Conservation (phyloP, 92 coral and sea anemone genomes). For the Siderastrea siderea region DNA sequence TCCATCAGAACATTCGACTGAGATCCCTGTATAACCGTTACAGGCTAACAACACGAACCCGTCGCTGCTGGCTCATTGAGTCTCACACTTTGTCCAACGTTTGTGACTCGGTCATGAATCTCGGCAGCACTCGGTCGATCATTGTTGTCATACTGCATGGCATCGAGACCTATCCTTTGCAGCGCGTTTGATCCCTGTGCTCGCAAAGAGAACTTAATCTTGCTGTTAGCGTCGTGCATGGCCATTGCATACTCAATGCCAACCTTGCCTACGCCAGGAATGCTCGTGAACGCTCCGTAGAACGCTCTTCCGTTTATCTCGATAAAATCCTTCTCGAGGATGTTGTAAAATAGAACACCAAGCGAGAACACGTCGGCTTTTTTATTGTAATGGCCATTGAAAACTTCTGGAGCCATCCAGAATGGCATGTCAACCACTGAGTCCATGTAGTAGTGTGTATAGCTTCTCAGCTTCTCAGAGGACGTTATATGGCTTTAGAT, state of each 20-base stretch:
- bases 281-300: conserved; percentile 56
- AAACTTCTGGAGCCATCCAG: conserved; percentile 82
- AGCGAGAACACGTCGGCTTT: conserved; percentile 76
- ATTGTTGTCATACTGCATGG: conserved; percentile 23
- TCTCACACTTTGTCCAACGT: neutral
- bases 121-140: conserved; percentile 58
- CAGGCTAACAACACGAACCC: neutral
- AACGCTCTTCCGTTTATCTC: conserved; percentile 17
- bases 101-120: conserved; percentile 20
- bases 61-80: neutral
- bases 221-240: neutral
- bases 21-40: neutral
- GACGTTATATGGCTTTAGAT: conserved; percentile 83
- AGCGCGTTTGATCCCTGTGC: conserved; percentile 23
- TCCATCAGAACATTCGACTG: no score
- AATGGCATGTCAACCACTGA: conserved; percentile 47
- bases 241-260: conserved; percentile 55
- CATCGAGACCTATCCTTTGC: conserved; percentile 34
- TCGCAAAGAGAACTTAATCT: conserved; percentile 26
- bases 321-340: conserved; percentile 59
- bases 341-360: conserved; percentile 68
- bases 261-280: conserved; percentile 18
- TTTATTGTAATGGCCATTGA: conserved; percentile 49
- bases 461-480: conserved; percentile 49
- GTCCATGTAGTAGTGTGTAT: conserved; percentile 54